Evolutionary conservation across 2,888 invertebrate genomes (phyloP), one percentile per base, ranked within the genome.

Genomic region (Cheilosia vulpina): DNA sequence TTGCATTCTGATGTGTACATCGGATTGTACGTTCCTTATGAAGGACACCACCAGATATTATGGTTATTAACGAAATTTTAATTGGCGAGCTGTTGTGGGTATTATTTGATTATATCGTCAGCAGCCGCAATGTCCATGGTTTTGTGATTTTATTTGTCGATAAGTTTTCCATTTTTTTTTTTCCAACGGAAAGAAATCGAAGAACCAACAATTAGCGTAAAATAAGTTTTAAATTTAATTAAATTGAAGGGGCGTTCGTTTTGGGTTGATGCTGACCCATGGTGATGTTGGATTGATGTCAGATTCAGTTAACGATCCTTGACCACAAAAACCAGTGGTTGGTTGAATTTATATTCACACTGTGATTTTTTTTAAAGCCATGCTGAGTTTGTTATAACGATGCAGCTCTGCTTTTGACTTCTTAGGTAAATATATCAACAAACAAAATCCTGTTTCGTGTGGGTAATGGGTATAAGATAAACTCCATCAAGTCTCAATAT

Each of bases 11-110:
- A 19, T 45, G 9, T 2, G 21, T 19, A 24, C 43, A 41, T 13
- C 2, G 21, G 19, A 21, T 45, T 45, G 31, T 62, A 31, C 21
- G 7, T 60, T 53, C 4, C 50, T 60, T 53, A 47, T 63, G 38
- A 58, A 50, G 57, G 57, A 50, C 31, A 47, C 55, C 52, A 4
- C 19, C 27, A 38, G 15, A 13, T 31, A 45, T 52, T 58, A 57
- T 21, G 50, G 63, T 47, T 47, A 65, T 65, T 73, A 73, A 34
- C 55, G 45, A 55, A 73, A 73, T 55, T 73, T 73, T 63, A 65
- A 73, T 73, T 47, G 65, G 38, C 55, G 34, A n/a, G 31, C n/a
- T 27, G 9, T 31, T 31, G 31, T 38, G 13, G 31, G 53, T 43
- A 31, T 41, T 43, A 34, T 43, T 52, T 24, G 17, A 4, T 45